Evolutionary conservation across 2,797 vertebrate species (phyloP).

Genomic region (Chaetophractus vellerosus): DNA sequence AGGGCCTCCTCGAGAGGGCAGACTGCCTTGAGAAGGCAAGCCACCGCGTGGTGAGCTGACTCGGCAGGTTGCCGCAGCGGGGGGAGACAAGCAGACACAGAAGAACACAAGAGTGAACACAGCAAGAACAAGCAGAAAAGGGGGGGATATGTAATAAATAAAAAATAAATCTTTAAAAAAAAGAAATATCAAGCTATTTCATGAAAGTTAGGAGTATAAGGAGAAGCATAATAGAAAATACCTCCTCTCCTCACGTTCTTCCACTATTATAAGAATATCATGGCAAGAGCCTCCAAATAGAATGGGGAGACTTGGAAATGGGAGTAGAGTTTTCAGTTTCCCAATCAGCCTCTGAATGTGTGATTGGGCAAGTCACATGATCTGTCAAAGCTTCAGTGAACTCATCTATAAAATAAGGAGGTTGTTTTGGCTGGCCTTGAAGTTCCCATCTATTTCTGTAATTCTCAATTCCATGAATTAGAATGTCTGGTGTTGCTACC

Average conservation of each 20-base stretch:
- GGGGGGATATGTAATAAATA: too few relatives aligned
- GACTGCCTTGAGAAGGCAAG: too few relatives aligned
- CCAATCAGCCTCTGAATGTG: background rate
- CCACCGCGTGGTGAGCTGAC: too few relatives aligned
- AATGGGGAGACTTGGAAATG: background rate
- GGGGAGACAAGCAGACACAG: too few relatives aligned
- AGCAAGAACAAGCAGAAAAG: too few relatives aligned
- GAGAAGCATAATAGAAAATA: constrained; percentile 33
- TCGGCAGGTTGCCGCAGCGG: too few relatives aligned
- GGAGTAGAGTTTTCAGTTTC: background rate
- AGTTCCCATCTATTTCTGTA: constrained; percentile 2
- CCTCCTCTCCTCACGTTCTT: background rate
- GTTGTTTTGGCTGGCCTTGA: background rate
- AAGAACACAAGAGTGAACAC: too few relatives aligned
- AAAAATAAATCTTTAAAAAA: too few relatives aligned
- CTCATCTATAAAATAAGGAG: background rate
- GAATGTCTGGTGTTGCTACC: background rate
- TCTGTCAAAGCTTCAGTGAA: background rate
- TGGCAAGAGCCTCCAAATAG: background rate
- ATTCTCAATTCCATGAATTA: constrained; percentile 34
- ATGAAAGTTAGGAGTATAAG: background rate
- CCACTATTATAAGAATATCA: background rate
- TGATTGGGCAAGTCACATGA: constrained; percentile 17
- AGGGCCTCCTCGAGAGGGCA: too few relatives aligned
- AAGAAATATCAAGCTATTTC: background rate